Conservation (phyloP, 30 jellyfish, hydroid and myxozoan genomes). For the Aurelia aurita complex sp. Pacific region DNA sequence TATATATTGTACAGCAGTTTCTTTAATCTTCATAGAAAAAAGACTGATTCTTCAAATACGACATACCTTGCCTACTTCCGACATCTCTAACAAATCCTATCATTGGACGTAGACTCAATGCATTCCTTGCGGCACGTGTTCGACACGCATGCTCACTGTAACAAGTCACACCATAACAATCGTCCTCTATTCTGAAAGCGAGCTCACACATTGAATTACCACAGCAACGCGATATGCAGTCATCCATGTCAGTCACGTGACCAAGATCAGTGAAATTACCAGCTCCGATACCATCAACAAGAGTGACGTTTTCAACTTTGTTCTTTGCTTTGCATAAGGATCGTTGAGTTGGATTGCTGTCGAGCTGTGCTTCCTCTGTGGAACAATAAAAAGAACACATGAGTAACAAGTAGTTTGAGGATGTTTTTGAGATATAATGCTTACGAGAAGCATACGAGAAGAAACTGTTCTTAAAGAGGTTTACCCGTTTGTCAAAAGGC, state of each 20-base stretch:
- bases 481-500: too few relatives aligned
- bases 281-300: conserved; percentile 89
- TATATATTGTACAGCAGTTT: too few relatives aligned
- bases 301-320: conserved; percentile 75
- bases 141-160: conserved; percentile 80
- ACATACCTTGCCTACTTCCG: conserved; percentile 62
- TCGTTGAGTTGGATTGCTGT: conserved; percentile 67
- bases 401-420: too few relatives aligned
- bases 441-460: too few relatives aligned
- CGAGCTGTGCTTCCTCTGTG: conserved; percentile 48
- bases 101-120: conserved; percentile 71
- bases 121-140: conserved; percentile 90
- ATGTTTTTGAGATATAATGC: too few relatives aligned
- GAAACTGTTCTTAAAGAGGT: too few relatives aligned
- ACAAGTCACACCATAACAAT: conserved; percentile 94
- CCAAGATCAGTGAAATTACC: conserved; percentile 97
- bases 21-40: too few relatives aligned
- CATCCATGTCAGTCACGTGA: conserved; percentile 81
- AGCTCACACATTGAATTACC: conserved; percentile 76
- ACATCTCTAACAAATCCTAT: conserved; percentile 80
- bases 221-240: conserved; percentile 89
- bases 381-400: not conserved
- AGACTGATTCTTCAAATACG: too few relatives aligned
- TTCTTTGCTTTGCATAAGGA: conserved; percentile 60
- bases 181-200: conserved; percentile 90